Base-by-base conservation (phyloP, 2,797 vertebrate species). In the Lacerta agilis region DNA sequence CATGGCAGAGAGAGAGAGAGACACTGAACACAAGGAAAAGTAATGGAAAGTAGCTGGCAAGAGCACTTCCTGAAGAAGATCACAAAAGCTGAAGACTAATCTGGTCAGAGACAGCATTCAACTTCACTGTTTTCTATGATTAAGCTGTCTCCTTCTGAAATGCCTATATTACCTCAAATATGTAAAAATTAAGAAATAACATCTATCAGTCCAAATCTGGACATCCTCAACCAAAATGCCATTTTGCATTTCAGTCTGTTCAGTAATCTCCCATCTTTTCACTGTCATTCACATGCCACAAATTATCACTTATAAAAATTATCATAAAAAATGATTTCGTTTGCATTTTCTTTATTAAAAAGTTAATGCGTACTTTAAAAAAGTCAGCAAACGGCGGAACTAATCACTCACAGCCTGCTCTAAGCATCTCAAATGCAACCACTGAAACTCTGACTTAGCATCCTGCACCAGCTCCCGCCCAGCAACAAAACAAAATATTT, bases 401-500 rank as follows among this genome's bases (percentile, higher is more conserved):
- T 86, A 66, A 87, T 91, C 84, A 71, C 84, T 75, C 58, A 43
- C 18, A 90, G 27, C 58, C 73, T 90, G 49, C 86, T 91, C 81
- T 86, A 93, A 92, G 49, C 87, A 77, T 29, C 89, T 90, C 87
- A 94, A 94, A 2, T 78, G 82, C 20, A 94, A 92, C 87, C 89
- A 91, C 89, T 82, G 75, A 89, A 92, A 90, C 91, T 83, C 88
- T 88, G 90, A 93, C 92, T 15, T 92, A 36, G 89, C 93, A 89
- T 88, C 91, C 87, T 81, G n/a, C 17, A 27, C 78, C 90, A 83
- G 86, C 92, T 95, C 89, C 95, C 95, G 88, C 95, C 96, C 96
- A 96, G 94, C 94, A 97, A 96, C 94, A 87, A 95, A 95, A 95
- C 92, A 95, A 96, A 97, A 94, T 93, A 94, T 83, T 90, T 79